Base-by-base conservation (phyloP, 92 coral and sea anemone genomes). In the Epizoanthus illoricatus region DNA sequence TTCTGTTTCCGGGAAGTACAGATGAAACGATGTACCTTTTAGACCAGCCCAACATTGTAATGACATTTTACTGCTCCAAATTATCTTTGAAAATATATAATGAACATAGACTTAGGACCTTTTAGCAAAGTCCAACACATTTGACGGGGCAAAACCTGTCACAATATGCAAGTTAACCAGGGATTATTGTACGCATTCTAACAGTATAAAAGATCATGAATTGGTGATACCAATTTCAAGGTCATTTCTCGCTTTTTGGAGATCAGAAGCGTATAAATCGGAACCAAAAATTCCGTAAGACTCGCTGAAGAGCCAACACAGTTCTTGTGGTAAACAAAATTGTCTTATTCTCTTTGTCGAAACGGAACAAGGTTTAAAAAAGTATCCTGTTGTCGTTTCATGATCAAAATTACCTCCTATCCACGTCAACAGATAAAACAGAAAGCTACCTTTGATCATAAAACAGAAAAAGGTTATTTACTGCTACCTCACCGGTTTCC, bases 211-310 rank as follows among this genome's bases (percentile, higher is more conserved):
- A 12, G 15, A 3, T 19, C 17, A 11, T 17, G n/a, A 11, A 64
- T 24, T 20, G 23, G 28, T 2, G 7, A 9, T 23, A 24, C 24
- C 10, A 20, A 57, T 55, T 74, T 74, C 65, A 74, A 56, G 80
- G 65, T 56, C 59, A 24, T 74, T 28, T 74, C 64, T 56, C 16
- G 80, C 42, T 49, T 73, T 28, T 20, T 60, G 23, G 1, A 73
- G 57, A 56, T 11, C 57, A 15, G 43, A 0, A 5, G 8, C 11
- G 47, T 43, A 13, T 40, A 23, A 41, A 18, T 45, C 52, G 65
- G 10, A 65, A 17, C 63, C 13, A 74, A 45, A 56, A 74, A 74
- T 74, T 74, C 80, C 80, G 54, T 7, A 56, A 74, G 45, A 55
- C 39, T 23, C 7, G n/a, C 66, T 11, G 28, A 74, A 15, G 42